Percentiles rank a stretch among this genome's conserved stretches.
Evolutionary conservation across 2,797 vertebrate genomes (phyloP).

Genomic region (Bovichtus variegatus): DNA sequence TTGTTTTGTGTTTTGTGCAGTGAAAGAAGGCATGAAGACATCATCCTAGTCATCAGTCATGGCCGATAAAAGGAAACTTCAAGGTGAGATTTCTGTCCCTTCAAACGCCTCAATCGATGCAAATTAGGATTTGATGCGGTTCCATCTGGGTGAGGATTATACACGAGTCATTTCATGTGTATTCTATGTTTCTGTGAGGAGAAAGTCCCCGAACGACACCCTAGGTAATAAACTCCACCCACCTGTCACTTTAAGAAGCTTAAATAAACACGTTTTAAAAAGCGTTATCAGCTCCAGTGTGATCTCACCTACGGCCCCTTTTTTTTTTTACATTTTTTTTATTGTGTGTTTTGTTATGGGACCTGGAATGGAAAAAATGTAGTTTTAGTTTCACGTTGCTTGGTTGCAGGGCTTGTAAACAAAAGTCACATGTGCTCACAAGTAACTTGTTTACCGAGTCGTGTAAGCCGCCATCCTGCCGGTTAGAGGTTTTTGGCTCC

Average conservation of each 20-base stretch:
- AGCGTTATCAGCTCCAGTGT: too few relatives aligned
- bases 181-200: slow-evolving; percentile 8
- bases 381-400: not conserved
- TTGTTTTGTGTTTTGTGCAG: slow-evolving; percentile 56
- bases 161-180: too few relatives aligned
- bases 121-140: not conserved
- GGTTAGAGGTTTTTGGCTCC: slow-evolving; percentile 24
- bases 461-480: slow-evolving; percentile 16
- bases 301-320: not conserved
- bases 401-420: slow-evolving; percentile 10
- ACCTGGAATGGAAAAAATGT: not conserved
- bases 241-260: not conserved
- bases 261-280: not conserved
- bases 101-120: slow-evolving; percentile 1
- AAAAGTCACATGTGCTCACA: slow-evolving; percentile 34
- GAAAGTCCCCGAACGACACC: not conserved
- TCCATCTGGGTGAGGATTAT: slow-evolving; percentile 21
- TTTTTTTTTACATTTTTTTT: not conserved
- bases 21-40: slow-evolving; percentile 94
- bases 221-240: not conserved
- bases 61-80: slow-evolving; percentile 98
- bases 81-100: slow-evolving; percentile 84
- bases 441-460: slow-evolving; percentile 34
- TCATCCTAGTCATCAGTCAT: slow-evolving; percentile 91
- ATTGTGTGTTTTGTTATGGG: not conserved